Conservation (phyloP, 2,113 vertebrate species). For the Vimba vimba region DNA sequence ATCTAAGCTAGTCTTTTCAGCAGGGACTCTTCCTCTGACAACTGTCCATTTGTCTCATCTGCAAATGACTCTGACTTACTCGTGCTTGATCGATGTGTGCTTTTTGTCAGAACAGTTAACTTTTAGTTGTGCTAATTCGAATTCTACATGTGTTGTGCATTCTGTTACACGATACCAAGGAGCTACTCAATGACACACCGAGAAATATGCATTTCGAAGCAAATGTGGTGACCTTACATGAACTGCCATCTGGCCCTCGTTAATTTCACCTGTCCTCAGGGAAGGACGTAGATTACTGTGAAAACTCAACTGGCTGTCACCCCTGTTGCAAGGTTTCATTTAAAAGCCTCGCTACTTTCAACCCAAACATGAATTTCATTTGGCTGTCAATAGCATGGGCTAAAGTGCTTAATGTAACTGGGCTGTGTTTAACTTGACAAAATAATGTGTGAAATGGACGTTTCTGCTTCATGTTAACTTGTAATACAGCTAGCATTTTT, state of each 20-base stretch:
- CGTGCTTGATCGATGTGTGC: not conserved
- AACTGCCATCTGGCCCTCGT: slow-evolving; percentile 63
- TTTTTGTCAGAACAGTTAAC: slow-evolving; percentile 7
- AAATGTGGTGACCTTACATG: slow-evolving; percentile 60
- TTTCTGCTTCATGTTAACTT: not conserved
- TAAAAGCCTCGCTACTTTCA: slow-evolving; percentile 37
- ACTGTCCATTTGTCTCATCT: not conserved
- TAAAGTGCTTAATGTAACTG: slow-evolving; percentile 25
- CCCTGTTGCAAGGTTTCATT: slow-evolving; percentile 38
- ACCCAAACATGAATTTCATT: slow-evolving; percentile 47
- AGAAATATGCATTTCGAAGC: slow-evolving; percentile 55
- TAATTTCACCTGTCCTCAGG: slow-evolving; percentile 60
- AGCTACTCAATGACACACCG: slow-evolving; percentile 48
- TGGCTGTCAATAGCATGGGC: slow-evolving; percentile 45
- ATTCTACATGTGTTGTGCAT: slow-evolving; percentile 14
- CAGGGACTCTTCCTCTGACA: not conserved
- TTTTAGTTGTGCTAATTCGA: slow-evolving; percentile 23
- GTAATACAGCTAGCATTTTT: not conserved
- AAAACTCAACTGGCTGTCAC: slow-evolving; percentile 44
- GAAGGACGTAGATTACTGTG: slow-evolving; percentile 55
- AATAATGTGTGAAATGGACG: not conserved
- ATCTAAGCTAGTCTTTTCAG: not conserved
- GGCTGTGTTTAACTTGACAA: slow-evolving; percentile 49
- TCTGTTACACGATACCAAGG: slow-evolving; percentile 41
- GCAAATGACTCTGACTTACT: not conserved